Evolutionary conservation across 2,888 invertebrate genomes (phyloP).

Genomic region (Ectemnius continuus): DNA sequence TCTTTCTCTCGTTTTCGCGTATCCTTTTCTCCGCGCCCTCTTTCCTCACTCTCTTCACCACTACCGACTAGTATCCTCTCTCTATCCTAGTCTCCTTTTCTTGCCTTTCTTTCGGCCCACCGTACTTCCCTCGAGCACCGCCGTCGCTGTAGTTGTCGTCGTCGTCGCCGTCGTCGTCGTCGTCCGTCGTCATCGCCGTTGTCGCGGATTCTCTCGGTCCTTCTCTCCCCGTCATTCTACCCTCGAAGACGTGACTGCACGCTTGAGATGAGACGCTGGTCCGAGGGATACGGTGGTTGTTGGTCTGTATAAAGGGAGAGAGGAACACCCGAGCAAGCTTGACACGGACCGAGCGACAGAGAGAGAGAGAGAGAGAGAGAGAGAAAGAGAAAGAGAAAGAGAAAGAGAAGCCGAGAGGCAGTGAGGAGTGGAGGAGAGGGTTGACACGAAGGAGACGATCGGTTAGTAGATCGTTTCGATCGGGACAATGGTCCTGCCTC

Average conservation of each 20-base stretch:
- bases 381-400: conserved; percentile 8
- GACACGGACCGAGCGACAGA: conserved; percentile 19
- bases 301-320: conserved; percentile 27
- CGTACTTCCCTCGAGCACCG: too few species aligned
- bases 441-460: conserved; percentile 54
- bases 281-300: conserved; percentile 50
- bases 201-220: conserved; percentile 43
- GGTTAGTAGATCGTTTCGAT: conserved; percentile 63
- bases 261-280: conserved; percentile 63
- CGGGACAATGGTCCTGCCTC: conserved; percentile 59
- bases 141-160: conserved; percentile 33
- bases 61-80: conserved; percentile 51
- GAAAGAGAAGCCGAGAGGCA: conserved; percentile 3
- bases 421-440: conserved; percentile 49
- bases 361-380: conserved; percentile 5
- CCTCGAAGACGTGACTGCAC: conserved; percentile 61
- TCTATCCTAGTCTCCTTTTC: conserved; percentile 54
- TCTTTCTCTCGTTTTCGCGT: conserved; percentile 26
- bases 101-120: conserved; percentile 41
- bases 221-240: conserved; percentile 40
- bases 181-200: neutral
- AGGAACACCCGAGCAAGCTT: neutral
- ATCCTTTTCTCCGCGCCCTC: conserved; percentile 27
- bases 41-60: conserved; percentile 43
- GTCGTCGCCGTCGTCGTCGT: conserved; percentile 11